Percentiles rank a stretch among this genome's conserved stretches.
Evolutionary conservation across 1,140 invertebrate species (phyloP).

Genomic region (Ips nitidus): DNA sequence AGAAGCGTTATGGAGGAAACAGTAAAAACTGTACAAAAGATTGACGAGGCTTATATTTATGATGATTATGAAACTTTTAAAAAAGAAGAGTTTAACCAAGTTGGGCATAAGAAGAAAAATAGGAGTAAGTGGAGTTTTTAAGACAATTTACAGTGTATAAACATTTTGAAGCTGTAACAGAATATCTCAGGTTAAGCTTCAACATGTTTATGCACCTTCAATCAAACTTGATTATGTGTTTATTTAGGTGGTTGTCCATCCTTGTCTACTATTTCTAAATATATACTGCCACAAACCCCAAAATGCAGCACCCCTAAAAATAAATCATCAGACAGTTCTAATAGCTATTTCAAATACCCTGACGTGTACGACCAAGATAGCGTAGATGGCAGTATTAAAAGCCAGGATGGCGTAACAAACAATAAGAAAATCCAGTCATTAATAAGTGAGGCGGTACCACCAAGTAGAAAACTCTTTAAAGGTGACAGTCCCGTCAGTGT

Average conservation of each 20-base stretch:
- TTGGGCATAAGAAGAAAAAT: conserved; percentile 5
- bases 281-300: neutral
- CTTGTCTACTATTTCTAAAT: no score
- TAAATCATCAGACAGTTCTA: neutral
- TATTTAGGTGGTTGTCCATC: no score
- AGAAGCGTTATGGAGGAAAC: conserved; percentile 28
- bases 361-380: neutral
- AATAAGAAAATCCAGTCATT: neutral
- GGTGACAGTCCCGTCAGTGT: neutral
- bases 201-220: no score
- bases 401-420: neutral
- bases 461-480: neutral
- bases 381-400: neutral
- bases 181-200: no score
- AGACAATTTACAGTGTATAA: neutral
- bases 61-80: conserved; percentile 39
- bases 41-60: conserved; percentile 38
- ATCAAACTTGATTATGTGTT: no score
- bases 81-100: conserved; percentile 36
- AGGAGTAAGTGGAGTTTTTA: conserved; percentile 16
- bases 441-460: neutral
- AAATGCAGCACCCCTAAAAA: conserved; percentile 9
- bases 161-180: no score
- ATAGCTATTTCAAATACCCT: conserved; percentile 12
- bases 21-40: conserved; percentile 23